Evolutionary conservation across 2,113 vertebrate species (phyloP).

Genomic region (Dipodomys spectabilis): DNA sequence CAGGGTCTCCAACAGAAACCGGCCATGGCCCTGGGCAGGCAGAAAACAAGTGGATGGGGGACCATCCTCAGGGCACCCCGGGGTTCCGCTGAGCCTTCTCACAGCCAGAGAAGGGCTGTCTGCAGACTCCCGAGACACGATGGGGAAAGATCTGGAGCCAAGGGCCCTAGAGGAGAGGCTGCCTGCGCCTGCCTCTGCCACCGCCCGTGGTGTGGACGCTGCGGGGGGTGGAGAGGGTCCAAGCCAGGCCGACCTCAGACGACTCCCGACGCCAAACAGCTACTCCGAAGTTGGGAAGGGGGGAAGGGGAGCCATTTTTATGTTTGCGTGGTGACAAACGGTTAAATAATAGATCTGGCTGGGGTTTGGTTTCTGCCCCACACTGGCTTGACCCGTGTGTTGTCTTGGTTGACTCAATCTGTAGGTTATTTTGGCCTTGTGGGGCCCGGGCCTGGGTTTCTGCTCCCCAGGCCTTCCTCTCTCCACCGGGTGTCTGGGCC

Average conservation of each 20-base stretch:
- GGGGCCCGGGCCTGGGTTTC: slow-evolving; percentile 48
- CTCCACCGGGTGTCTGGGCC: background rate
- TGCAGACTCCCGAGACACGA: background rate
- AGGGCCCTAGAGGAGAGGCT: background rate
- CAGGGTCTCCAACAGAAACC: background rate
- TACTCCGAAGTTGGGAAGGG: background rate
- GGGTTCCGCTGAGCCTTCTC: background rate
- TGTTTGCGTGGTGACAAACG: slow-evolving; percentile 69
- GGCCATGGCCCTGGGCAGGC: background rate
- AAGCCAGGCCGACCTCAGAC: slow-evolving; percentile 47
- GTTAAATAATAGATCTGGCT: slow-evolving; percentile 71
- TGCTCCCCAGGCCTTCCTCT: background rate
- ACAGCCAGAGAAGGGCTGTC: background rate
- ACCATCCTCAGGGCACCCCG: background rate
- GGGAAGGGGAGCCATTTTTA: slow-evolving; percentile 16
- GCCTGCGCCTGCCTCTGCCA: background rate
- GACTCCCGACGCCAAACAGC: slow-evolving; percentile 13
- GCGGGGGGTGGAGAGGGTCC: background rate
- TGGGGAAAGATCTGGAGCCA: background rate
- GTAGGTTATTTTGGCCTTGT: slow-evolving; percentile 71
- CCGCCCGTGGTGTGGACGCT: too few relatives aligned
- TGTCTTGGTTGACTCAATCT: slow-evolving; percentile 33
- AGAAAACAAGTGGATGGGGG: background rate
- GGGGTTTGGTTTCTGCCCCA: slow-evolving; percentile 13
- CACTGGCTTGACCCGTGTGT: background rate